Percentiles rank a stretch among this genome's conserved stretches.
Conservation (phyloP, 64 coral and sea anemone species). For the Trachythela sp. region DNA sequence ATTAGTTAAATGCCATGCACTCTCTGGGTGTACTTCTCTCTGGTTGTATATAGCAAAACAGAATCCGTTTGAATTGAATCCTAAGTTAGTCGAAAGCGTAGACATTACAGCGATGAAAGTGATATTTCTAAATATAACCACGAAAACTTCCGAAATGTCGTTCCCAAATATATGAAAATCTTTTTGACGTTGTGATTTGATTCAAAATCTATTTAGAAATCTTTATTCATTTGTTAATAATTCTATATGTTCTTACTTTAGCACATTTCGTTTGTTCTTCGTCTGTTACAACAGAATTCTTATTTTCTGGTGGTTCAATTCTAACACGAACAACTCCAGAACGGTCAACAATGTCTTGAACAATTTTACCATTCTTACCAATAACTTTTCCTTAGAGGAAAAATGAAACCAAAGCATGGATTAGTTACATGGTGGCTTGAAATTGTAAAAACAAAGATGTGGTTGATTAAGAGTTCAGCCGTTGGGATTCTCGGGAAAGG, state of each 20-base stretch:
- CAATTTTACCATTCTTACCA: constrained; percentile 88
- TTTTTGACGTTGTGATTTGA: too few relatives aligned
- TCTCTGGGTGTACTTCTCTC: too few relatives aligned
- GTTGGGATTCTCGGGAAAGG: too few relatives aligned
- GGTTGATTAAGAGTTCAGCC: neutral
- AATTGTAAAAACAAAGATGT: neutral
- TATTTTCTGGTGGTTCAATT: constrained; percentile 92
- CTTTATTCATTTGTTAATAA: neutral
- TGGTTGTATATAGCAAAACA: too few relatives aligned
- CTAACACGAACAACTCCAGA: constrained; percentile 91
- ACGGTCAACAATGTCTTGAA: constrained; percentile 94
- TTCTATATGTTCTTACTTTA: constrained; percentile 47
- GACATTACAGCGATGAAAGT: too few relatives aligned
- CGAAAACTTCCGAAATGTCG: too few relatives aligned
- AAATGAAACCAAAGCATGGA: neutral
- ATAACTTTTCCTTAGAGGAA: constrained; percentile 80
- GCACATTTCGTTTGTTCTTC: constrained; percentile 66
- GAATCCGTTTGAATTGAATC: too few relatives aligned
- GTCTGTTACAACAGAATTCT: constrained; percentile 7
- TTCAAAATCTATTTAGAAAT: too few relatives aligned
- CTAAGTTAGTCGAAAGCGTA: too few relatives aligned
- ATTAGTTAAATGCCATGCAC: too few relatives aligned
- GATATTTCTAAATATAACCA: too few relatives aligned
- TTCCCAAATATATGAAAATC: too few relatives aligned
- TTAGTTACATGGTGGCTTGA: neutral